A percentile compares a stretch with the other conserved stretches of the same genome.
Conservation (phyloP, 2,888 invertebrate genomes). For the Conus canariensis region DNA sequence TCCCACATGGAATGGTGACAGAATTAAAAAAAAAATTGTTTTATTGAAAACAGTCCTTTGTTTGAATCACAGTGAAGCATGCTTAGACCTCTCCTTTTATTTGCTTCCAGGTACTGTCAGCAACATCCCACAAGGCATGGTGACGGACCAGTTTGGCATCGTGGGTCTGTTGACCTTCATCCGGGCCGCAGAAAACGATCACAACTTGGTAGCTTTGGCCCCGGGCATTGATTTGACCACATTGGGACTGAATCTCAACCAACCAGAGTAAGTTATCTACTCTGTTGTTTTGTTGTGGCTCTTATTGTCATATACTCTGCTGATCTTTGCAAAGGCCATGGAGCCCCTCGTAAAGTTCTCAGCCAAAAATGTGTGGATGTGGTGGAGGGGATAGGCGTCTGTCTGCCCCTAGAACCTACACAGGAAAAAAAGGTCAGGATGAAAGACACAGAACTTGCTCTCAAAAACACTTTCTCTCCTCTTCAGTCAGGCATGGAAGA, state of each 20-base stretch:
- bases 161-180: constrained; percentile 99
- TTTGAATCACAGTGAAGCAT: too few relatives aligned
- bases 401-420: too few relatives aligned
- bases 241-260: constrained; percentile 98
- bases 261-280: constrained; percentile 86
- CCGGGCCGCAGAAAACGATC: constrained; percentile 97
- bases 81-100: background rate
- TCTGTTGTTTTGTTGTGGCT: background rate
- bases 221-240: constrained; percentile 99
- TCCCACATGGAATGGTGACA: constrained; percentile 98
- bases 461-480: too few relatives aligned
- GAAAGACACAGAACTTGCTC: too few relatives aligned
- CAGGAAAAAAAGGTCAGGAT: too few relatives aligned
- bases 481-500: too few relatives aligned
- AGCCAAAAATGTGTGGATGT: background rate
- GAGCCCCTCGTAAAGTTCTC: background rate
- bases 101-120: constrained; percentile 92
- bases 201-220: constrained; percentile 96
- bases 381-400: background rate
- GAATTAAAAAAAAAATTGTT: constrained; percentile 81
- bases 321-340: too few relatives aligned
- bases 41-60: too few relatives aligned
- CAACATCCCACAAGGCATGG: constrained; percentile 99
- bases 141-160: constrained; percentile 99
- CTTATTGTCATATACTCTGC: too few relatives aligned